phyloP scores from a whole-genome alignment of 1,140 invertebrate species.

The Aphaenogaster floridana region DNA sequence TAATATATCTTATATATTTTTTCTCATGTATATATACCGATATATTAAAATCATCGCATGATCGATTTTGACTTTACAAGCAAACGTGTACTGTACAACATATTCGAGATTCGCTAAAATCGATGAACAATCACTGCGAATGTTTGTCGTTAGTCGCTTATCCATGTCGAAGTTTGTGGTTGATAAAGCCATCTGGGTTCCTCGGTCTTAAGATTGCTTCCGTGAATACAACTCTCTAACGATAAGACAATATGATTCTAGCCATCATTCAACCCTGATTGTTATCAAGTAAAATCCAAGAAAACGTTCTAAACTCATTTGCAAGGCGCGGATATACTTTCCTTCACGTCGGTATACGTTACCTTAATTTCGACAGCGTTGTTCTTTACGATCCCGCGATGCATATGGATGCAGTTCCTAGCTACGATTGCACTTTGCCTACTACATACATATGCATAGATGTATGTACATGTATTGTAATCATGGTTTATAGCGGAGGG shows the following conservation, averaged over 20 bases:
- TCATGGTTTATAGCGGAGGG: slow-evolving; percentile 31
- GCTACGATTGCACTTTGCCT: slow-evolving; percentile 27
- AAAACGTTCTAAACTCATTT: slow-evolving; percentile 53
- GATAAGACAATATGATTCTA: slow-evolving; percentile 22
- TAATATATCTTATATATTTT: neutral
- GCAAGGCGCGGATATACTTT: slow-evolving; percentile 43
- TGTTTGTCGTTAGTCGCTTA: neutral
- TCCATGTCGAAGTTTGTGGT: neutral
- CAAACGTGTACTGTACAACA: neutral
- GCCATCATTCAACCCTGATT: neutral
- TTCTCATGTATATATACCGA: neutral
- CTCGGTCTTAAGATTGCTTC: neutral
- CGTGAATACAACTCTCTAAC: neutral
- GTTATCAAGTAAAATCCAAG: slow-evolving; percentile 47
- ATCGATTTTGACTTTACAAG: neutral
- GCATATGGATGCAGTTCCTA: slow-evolving; percentile 70
- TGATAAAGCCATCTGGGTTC: neutral
- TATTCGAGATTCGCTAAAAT: neutral
- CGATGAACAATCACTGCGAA: neutral
- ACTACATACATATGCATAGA: slow-evolving; percentile 32
- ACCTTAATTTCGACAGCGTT: slow-evolving; percentile 71
- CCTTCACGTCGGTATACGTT: neutral
- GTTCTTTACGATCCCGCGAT: slow-evolving; percentile 72
- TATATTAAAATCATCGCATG: neutral
- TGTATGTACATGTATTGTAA: slow-evolving; percentile 17